Conservation (phyloP, 2,113 vertebrate species). For the Madoqua kirkii region DNA sequence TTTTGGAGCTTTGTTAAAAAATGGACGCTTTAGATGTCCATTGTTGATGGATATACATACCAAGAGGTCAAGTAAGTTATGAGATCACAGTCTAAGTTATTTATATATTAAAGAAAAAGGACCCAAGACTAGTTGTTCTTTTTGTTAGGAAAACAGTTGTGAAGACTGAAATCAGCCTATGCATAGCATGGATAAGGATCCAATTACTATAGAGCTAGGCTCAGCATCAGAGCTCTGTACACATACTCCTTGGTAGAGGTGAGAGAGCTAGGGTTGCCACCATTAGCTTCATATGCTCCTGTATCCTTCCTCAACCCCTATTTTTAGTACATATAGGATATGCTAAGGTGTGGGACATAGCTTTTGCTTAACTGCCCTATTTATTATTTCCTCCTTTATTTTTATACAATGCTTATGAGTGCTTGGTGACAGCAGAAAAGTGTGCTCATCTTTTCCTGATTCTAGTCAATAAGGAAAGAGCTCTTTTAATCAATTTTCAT, state of each 20-base stretch:
- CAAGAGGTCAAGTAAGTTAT: neutral
- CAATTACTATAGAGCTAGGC: neutral
- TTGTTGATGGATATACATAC: neutral
- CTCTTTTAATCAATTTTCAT: neutral
- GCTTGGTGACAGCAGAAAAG: neutral
- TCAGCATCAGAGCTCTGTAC: neutral
- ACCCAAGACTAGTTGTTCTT: neutral
- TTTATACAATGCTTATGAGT: neutral
- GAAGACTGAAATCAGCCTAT: neutral
- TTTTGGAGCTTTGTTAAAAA: slow-evolving; percentile 15
- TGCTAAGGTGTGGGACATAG: neutral
- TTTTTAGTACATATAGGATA: neutral
- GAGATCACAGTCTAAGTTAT: neutral
- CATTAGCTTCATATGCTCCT: neutral
- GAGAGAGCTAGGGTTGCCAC: neutral
- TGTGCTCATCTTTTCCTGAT: neutral
- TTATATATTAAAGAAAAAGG: neutral
- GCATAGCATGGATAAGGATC: neutral
- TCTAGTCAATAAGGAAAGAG: neutral
- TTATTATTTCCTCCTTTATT: neutral
- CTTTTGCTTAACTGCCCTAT: neutral
- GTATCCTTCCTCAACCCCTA: neutral
- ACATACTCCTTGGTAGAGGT: neutral
- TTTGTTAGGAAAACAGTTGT: neutral
- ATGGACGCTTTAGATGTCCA: neutral